phyloP scores from a whole-genome alignment of 2,888 invertebrate genomes.

The Diplazon laetatorius region DNA sequence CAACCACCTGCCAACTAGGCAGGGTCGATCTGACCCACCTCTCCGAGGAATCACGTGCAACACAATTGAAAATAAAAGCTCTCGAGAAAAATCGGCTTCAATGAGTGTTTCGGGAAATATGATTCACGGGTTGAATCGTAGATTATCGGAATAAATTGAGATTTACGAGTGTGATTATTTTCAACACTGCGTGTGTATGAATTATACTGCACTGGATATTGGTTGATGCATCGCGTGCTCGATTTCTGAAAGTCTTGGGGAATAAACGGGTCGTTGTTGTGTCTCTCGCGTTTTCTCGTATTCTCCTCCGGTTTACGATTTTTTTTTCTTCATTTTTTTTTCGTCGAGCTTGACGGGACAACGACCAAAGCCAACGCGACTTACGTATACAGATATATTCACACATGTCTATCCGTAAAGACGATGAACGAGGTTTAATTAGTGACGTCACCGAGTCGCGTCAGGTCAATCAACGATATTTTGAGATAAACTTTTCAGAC shows the following conservation, averaged over 20 bases:
- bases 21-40: no score
- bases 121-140: constrained; percentile 30
- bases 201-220: constrained; percentile 22
- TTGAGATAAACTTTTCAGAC: constrained; percentile 77
- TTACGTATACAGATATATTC: neutral
- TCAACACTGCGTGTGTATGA: constrained; percentile 5
- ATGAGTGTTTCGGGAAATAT: constrained; percentile 32
- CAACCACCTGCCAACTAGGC: no score
- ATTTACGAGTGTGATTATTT: constrained; percentile 45
- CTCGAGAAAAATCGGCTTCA: no score
- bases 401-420: constrained; percentile 41
- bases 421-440: constrained; percentile 79
- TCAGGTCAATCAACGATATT: constrained; percentile 80
- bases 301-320: constrained; percentile 3
- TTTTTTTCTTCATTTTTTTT: constrained; percentile 46
- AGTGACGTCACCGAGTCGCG: constrained; percentile 81
- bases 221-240: constrained; percentile 16
- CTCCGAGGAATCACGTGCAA: no score
- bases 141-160: constrained; percentile 47
- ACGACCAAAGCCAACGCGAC: constrained; percentile 18
- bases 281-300: constrained; percentile 25
- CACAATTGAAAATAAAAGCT: no score
- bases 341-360: constrained; percentile 25
- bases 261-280: constrained; percentile 24
- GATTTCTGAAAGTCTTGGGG: constrained; percentile 20